phyloP scores from a whole-genome alignment of 2,797 vertebrate species.

The Anas flavirostris region DNA sequence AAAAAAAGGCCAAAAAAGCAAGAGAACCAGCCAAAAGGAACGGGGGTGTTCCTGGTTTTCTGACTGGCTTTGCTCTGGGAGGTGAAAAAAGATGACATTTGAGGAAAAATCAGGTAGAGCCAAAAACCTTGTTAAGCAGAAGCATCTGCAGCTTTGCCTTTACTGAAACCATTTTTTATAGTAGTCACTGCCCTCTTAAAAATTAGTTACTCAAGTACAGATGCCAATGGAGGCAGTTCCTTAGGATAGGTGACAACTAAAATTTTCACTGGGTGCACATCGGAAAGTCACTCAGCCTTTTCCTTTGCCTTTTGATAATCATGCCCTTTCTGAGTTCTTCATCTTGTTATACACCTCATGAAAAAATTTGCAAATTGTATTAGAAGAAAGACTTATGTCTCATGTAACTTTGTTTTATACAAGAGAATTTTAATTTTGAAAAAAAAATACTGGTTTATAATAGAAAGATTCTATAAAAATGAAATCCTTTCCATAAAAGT shows the following conservation, averaged over 20 bases:
- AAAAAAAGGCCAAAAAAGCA: conserved; percentile 44
- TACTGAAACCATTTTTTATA: background rate
- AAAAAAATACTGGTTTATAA: background rate
- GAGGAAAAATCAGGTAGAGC: background rate
- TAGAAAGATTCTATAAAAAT: background rate
- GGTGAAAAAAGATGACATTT: background rate
- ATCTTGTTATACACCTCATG: background rate
- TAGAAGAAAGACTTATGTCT: background rate
- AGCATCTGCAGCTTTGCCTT: background rate
- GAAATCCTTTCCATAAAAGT: background rate
- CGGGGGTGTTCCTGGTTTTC: background rate
- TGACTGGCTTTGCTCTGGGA: background rate
- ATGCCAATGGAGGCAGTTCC: background rate
- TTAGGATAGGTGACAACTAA: background rate
- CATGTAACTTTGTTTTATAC: background rate
- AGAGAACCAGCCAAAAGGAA: conserved; percentile 23
- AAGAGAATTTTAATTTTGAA: background rate
- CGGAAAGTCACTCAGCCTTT: background rate
- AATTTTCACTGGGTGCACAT: background rate
- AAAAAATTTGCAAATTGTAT: background rate
- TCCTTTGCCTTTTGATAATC: background rate
- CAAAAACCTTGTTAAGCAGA: background rate
- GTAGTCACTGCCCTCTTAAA: background rate
- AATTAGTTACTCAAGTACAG: background rate
- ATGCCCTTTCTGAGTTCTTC: background rate